Evolutionary conservation across 2,888 invertebrate genomes (phyloP), one percentile per base, ranked within the genome.

Genomic region (Pycnomerus fuliginosus): DNA sequence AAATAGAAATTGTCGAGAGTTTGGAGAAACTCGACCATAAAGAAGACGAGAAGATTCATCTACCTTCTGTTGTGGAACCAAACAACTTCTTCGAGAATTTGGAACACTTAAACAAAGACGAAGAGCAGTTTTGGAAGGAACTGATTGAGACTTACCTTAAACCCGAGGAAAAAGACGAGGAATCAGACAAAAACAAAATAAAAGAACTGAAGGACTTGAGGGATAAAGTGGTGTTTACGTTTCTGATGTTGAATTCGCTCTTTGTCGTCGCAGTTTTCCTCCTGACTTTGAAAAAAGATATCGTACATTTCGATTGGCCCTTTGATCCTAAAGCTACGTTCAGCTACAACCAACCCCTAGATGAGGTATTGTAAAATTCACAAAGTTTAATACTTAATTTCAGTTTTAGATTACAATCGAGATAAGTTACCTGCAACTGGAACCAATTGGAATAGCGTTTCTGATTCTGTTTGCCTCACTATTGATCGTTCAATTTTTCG

Each of bases 71-170:
- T 35, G 53, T 53, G 13, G 50, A 62, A 1, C 41, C 51, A 32
- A 58, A 58, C 22, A 63, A 67, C 42, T 78, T 29, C 76, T 80
- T 46, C 85, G 86, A 0, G 80, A 82, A 32, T 76, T 84, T 1
- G n/a, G 82, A 82, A 23, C 82, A 80, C 58, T 71, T 92, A 24
- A 71, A 79, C 0, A 75, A 79, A 8, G 72, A 77, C 25, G 91
- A 93, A 68, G 78, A 79, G 32, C 71, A 72, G 12, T 93, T 93
- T 71, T 93, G 90, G 90, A 78, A 78, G 39, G 83, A 84, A 35
- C 70, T 92, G 36, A 82, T 92, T 36, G 79, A 80, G 29, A 82
- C 82, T 61, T 90, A 92, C 68, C 74, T 92, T 12, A 76, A 80
- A 56, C 90, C 91, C 0, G 75, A 89, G 34, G 82, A 82, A 56